Evolutionary conservation across 2,888 invertebrate genomes (phyloP).

Genomic region (Cheilosia soror): DNA sequence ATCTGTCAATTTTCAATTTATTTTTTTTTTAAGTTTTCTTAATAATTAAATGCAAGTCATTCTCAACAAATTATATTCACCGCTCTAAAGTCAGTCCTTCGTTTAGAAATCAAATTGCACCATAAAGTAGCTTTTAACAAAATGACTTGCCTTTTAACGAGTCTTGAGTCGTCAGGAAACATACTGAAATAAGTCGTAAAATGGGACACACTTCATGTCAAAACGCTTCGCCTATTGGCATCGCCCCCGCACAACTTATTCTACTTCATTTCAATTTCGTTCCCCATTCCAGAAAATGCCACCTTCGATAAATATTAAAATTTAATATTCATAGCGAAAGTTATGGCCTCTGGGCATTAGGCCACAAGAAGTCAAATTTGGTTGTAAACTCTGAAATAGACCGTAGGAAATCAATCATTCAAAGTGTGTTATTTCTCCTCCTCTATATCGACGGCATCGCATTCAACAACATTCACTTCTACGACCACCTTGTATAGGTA

Average conservation of each 20-base stretch:
- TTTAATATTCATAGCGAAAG: slow-evolving; percentile 59
- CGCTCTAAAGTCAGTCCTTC: no score
- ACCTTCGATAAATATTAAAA: slow-evolving; percentile 16
- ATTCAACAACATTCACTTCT: slow-evolving; percentile 36
- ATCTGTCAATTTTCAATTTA: no score
- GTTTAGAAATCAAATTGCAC: no score
- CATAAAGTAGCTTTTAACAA: no score
- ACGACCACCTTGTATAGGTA: slow-evolving; percentile 39
- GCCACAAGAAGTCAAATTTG: slow-evolving; percentile 26
- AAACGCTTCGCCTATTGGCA: neutral
- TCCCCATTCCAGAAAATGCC: slow-evolving; percentile 4
- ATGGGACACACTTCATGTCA: neutral
- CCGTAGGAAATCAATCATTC: slow-evolving; percentile 44
- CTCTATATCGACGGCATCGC: slow-evolving; percentile 8
- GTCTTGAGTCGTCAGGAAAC: no score
- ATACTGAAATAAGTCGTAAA: neutral
- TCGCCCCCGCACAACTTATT: neutral
- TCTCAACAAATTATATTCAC: no score
- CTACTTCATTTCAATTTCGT: slow-evolving; percentile 24
- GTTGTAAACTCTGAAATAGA: slow-evolving; percentile 25
- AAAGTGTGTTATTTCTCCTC: neutral
- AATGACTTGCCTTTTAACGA: no score
- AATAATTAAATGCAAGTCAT: no score
- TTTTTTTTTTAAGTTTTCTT: no score
- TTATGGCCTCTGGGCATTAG: slow-evolving; percentile 40